Evolutionary conservation across 2,888 invertebrate genomes (phyloP), one percentile per base, ranked within the genome.

Genomic region (Ennomos fuscantarius): DNA sequence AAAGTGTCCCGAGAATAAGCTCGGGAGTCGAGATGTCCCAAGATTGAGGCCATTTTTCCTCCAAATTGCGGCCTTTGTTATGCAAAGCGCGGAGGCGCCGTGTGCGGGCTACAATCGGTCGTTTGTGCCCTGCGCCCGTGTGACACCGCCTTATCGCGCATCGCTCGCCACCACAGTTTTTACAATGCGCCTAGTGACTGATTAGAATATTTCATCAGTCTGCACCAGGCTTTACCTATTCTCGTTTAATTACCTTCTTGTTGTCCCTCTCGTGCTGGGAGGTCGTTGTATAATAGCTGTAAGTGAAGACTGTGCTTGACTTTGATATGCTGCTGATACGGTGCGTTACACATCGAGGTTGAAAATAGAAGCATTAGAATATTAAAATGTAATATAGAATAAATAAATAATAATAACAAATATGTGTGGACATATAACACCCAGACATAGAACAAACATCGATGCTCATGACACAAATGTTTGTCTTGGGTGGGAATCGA

Each of bases 51-150:
- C 88, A 90, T 92, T 90, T 91, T 89, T 88, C 89, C 79, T 88
- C 90, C 90, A 90, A 92, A 92, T 90, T 92, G 89, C 89, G 81
- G 81, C 84, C 87, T 91, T 92, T 92, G 90, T 92, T 88, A 91
- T 90, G 91, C 91, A 90, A 90, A 91, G 89, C 86, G 89, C 86
- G 87, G 81, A 78, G 74, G 82, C 90, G 84, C 90, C 84, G 90
- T 92, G 91, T 92, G 91, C 90, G 91, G 91, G 80, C 87, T 75
- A 79, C 86, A 81, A 82, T 81, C 86, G 85, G 77, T 82, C 82
- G 86, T 84, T 83, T 84, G 79, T 81, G 85, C 77, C 78, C 77
- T 73, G 74, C 76, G 73, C 79, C 81, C 80, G 85, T 84, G 87
- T 85, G 84, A 86, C 87, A 79, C 79, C 67, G 76, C 75, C 78